Evolutionary conservation across 2,888 invertebrate genomes (phyloP).

Genomic region (Cheilosia impressa): DNA sequence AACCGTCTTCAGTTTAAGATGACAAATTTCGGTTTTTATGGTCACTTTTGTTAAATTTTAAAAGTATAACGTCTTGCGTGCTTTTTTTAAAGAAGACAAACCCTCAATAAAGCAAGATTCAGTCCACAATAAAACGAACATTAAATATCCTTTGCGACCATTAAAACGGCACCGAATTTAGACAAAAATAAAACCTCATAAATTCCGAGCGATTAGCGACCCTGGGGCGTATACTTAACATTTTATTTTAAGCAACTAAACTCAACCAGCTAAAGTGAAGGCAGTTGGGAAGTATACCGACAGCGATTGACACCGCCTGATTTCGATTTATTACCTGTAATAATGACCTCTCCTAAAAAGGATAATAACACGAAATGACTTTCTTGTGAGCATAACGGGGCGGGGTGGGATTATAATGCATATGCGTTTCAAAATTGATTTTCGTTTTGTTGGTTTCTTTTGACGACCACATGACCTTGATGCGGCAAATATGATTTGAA

Average conservation of each 20-base stretch:
- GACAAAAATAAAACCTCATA: constrained; percentile 52
- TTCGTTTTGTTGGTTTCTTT: neutral
- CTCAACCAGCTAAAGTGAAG: neutral
- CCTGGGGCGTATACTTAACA: constrained; percentile 61
- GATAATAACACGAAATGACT: constrained; percentile 59
- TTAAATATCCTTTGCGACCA: constrained; percentile 40
- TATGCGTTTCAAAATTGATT: constrained; percentile 31
- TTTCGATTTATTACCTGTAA: constrained; percentile 69
- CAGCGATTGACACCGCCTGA: constrained; percentile 61
- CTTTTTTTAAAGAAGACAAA: neutral
- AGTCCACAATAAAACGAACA: constrained; percentile 59
- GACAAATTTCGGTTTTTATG: constrained; percentile 11
- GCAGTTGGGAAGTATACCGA: constrained; percentile 26
- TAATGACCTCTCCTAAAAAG: constrained; percentile 55
- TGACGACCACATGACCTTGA: constrained; percentile 39
- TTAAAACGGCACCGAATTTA: constrained; percentile 49
- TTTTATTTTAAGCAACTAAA: constrained; percentile 38
- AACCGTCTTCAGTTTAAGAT: neutral
- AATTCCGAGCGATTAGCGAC: constrained; percentile 27
- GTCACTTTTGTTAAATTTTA: constrained; percentile 34
- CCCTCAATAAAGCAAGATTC: constrained; percentile 57
- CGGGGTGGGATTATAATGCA: constrained; percentile 1
- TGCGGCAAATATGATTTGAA: constrained; percentile 34
- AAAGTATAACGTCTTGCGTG: constrained; percentile 11
- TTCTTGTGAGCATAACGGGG: constrained; percentile 5